These are phyloP conservation scores for Tetranychus truncatus DNA, from an alignment of 2,888 invertebrate species.

Conservation along the genomic window DNA sequence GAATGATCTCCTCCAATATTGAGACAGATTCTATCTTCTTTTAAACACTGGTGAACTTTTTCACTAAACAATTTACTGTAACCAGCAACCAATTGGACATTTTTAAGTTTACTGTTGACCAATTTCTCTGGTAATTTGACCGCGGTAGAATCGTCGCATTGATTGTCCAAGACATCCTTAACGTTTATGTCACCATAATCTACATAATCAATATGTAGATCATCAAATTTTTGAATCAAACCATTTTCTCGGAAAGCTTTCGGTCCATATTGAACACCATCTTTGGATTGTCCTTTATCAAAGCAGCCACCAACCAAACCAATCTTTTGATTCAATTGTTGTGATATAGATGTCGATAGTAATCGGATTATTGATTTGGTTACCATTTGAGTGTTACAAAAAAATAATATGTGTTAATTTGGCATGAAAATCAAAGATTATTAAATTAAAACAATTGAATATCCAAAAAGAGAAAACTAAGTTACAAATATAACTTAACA, in stretches of 20 bases:
- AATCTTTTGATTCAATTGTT: constrained; percentile 1
- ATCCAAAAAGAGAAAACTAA: no score
- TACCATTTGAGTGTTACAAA: no score
- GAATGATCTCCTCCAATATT: constrained; percentile 81
- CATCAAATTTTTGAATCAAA: constrained; percentile 6
- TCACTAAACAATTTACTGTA: constrained; percentile 19
- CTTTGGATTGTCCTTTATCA: constrained; percentile 8
- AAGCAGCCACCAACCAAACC: constrained; percentile 13
- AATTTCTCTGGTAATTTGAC: background rate
- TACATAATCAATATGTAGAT: constrained; percentile 20
- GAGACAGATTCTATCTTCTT: constrained; percentile 32
- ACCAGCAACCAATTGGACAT: background rate
- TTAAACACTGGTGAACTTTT: constrained; percentile 20
- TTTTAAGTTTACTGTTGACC: background rate
- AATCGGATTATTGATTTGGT: no score
- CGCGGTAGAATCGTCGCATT: background rate
- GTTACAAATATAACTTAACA: no score
- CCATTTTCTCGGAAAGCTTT: constrained; percentile 8
- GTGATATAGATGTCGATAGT: no score
- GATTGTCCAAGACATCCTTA: constrained; percentile 9
- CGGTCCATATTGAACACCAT: constrained; percentile 15
- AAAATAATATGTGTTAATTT: no score
- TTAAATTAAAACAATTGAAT: no score
- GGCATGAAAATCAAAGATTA: no score
- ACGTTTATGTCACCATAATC: constrained; percentile 24